Evolutionary conservation across 2,888 invertebrate genomes (phyloP), one percentile per base, ranked within the genome.

Genomic region (Camptogramma bilineatum): DNA sequence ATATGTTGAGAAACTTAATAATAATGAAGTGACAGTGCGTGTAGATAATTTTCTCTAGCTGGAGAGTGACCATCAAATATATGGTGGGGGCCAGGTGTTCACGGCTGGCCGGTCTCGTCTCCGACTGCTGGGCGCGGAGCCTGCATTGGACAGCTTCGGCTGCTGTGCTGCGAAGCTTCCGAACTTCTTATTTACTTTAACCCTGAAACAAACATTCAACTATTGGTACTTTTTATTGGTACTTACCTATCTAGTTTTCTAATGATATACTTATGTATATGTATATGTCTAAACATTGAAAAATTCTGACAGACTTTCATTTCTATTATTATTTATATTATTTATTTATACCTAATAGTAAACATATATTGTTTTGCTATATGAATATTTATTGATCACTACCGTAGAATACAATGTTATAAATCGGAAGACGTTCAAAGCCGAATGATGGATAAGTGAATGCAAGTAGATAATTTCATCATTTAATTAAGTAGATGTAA

Each of bases 11-110:
- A 77, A 90, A 90, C 84, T 93, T 93, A 90, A 93, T 93, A 90
- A 93, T 79, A 92, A 91, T 93, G 92, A 93, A 93, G 92, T 93
- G 93, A 92, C 93, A 91, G 87, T 76, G 86, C 82, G 93, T 87
- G 80, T 91, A 93, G 73, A 80, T 81, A 72, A 89, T 81, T 81
- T 88, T 92, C 82, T 93, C 92, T 76, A 93, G 77, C 73, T 77
- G 87, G 76, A 76, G 79, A 82, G 83, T 77, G 86, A 87, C 86
- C 93, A 93, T 93, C 92, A 93, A 92, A 91, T 76, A 79, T 85
- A 75, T 75, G 76, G 69, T 65, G 68, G 48, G n/a, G 65, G 71
- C 76, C 77, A 73, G 66, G 28, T 58, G 84, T 80, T 87, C 84
- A 90, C 84, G 88, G 87, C 80, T 72, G 78, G 70, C 69, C 73